A percentile compares a stretch with the other conserved stretches of the same genome.
Conservation (phyloP, 2,888 invertebrate genomes). For the Archips xylosteana region DNA sequence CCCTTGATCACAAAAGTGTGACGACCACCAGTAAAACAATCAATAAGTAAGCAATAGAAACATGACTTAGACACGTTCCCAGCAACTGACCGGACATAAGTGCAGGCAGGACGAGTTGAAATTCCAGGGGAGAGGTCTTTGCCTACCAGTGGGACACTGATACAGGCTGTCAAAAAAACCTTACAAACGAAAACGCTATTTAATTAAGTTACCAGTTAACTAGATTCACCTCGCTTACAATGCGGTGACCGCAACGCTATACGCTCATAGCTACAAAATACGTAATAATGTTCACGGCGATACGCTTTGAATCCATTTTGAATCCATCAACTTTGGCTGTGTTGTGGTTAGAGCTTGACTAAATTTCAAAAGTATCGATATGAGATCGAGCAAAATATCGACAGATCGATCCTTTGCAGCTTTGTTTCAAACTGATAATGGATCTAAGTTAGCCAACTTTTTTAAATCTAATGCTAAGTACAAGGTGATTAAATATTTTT, state of each 20-base stretch:
- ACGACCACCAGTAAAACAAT: too few relatives aligned
- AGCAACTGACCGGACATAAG: too few relatives aligned
- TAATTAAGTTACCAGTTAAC: not conserved
- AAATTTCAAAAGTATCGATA: not conserved
- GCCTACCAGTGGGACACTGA: too few relatives aligned
- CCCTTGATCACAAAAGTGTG: too few relatives aligned
- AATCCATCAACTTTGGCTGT: constrained; percentile 24
- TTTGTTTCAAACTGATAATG: too few relatives aligned
- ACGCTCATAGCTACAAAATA: not conserved
- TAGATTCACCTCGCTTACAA: constrained; percentile 1
- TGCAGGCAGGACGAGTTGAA: too few relatives aligned
- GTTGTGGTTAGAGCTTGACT: not conserved
- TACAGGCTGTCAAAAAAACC: not conserved
- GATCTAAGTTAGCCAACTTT: too few relatives aligned
- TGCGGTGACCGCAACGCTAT: not conserved
- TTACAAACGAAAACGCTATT: not conserved
- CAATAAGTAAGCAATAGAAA: too few relatives aligned
- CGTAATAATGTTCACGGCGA: constrained; percentile 7
- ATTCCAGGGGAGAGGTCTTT: too few relatives aligned
- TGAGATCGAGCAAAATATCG: not conserved
- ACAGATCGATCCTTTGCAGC: not conserved
- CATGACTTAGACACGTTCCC: too few relatives aligned
- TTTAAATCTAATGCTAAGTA: too few relatives aligned
- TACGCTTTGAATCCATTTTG: not conserved
- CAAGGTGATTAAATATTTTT: too few relatives aligned